Conservation (phyloP, 1,140 invertebrate species). For the Tetramorium alpestre region DNA sequence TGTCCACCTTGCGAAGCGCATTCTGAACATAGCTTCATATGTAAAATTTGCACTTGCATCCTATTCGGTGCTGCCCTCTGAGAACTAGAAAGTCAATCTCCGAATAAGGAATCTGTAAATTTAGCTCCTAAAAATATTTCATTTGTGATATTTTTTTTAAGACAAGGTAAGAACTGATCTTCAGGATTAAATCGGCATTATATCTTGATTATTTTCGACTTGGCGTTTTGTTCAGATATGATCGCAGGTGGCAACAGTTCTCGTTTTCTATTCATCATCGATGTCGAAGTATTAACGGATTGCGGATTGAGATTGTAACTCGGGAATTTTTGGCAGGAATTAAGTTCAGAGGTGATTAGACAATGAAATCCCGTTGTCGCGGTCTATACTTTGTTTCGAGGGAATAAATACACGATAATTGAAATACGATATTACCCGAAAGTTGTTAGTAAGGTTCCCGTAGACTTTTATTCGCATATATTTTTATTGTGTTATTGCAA, state of each 20-base stretch:
- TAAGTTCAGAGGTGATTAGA: not conserved
- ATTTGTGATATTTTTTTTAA: not conserved
- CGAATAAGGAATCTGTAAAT: not conserved
- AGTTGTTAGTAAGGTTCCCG: not conserved
- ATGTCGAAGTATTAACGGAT: not conserved
- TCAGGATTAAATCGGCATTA: not conserved
- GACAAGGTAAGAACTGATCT: not conserved
- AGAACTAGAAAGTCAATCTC: not conserved
- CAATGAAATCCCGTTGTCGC: not conserved
- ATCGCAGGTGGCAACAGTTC: not conserved
- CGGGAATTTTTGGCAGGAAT: not conserved
- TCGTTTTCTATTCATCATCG: not conserved
- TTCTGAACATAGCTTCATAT: not conserved
- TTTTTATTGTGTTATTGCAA: not conserved
- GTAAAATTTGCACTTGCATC: not conserved
- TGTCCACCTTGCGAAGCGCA: not conserved
- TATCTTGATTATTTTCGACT: not conserved
- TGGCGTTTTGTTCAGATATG: not conserved
- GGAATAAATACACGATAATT: not conserved
- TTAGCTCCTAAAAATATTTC: not conserved
- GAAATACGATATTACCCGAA: not conserved
- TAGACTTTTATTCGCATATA: not conserved
- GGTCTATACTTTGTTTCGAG: not conserved
- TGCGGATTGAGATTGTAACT: not conserved
- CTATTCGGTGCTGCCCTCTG: conserved; percentile 32